Evolutionary conservation across 2,797 vertebrate genomes (phyloP), one percentile per base, ranked within the genome.

Genomic region (Micropoecilia bifurca): DNA sequence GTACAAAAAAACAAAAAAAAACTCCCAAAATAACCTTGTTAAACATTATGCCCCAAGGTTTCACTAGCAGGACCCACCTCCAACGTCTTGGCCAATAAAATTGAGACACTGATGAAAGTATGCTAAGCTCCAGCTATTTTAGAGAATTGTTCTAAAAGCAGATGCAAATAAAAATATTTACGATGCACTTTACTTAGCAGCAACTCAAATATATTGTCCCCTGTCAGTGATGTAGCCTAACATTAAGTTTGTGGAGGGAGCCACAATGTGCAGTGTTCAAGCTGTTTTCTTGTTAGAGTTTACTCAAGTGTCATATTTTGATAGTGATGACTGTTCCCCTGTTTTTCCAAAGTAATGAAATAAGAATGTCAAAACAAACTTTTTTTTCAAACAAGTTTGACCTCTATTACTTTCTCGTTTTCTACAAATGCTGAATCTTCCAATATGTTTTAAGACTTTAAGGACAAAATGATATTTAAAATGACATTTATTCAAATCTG

Each of bases 391-490:
- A 20, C 61, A 66, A 68, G 20, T 68, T 41, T 68, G 36, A 68
- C 20, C 36, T 39, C 33, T 8, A 22, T 25, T 68, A 68, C 39
- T 68, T 43, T 68, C 39, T 68, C 3, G 6, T 41, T 68, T 68
- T 41, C 22, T 25, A 41, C 14, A 41, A 22, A 41, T 68, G 12
- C 25, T 25, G 1, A 33, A 6, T 33, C 30, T 46, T 71, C 18
- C 20, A 57, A 4, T 78, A 78, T 20, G 28, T 76, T 59, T 41
- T 79, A 69, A 59, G 39, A 77, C 36, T n/a, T 39, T 3, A 74
- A 47, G 46, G 46, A 47, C 55, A n/a, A 14, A 33, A 55, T 25
- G 25, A 18, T 22, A 22, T 36, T 71, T 47, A 75, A 48, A 48
- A 8, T 71, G 20, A 25, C 0, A 4, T 28, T 75, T 7, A 43